Base-by-base conservation (phyloP, 2,888 invertebrate genomes). In the Eledona agricola region DNA sequence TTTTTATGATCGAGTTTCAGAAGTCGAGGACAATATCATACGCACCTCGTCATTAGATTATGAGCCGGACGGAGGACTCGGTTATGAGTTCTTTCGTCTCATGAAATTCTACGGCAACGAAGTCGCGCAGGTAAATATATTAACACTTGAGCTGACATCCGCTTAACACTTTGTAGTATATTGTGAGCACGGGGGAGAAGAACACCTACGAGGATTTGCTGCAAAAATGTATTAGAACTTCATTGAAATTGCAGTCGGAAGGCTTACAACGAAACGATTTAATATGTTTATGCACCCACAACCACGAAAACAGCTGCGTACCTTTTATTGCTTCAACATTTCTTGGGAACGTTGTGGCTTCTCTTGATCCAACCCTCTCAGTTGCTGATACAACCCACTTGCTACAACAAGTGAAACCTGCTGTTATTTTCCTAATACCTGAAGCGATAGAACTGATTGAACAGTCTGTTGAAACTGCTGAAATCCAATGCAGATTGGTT, bases 241-340 rank as follows among this genome's bases (percentile, higher is more conserved):
- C 81, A 0, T 70, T 69, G 4, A 72, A 76, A 15, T 66, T 81
- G 16, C 68, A 55, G 47, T 70, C 70, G 1, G 56, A 76, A 31
- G 78, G 78, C 7, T 43, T 81, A 2, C 52, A 67, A 29, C 50
- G 50, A 10, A 76, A 76, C 2, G 81, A 81, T 55, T 75, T 81
- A 3, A 72, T 82, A 19, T 65, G 75, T 1, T 37, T 81, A 0
- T 79, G 80, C 71, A 78, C 77, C 1, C 74, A 76, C 1, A 80
- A 77, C 52, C 78, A 79, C 15, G 26, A 76, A 1, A 74, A 81
- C 45, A 63, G 77, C 3, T 64, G 67, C 2, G 72, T 80, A n/a
- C 79, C 81, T 0, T 75, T 78, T 34, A 77, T 80, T 23, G 80
- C 80, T 1, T 75, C 77, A 1, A 54, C 78, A 1, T 80, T 75